Conservation (phyloP, 2,888 invertebrate genomes). For the Helleia helle region DNA sequence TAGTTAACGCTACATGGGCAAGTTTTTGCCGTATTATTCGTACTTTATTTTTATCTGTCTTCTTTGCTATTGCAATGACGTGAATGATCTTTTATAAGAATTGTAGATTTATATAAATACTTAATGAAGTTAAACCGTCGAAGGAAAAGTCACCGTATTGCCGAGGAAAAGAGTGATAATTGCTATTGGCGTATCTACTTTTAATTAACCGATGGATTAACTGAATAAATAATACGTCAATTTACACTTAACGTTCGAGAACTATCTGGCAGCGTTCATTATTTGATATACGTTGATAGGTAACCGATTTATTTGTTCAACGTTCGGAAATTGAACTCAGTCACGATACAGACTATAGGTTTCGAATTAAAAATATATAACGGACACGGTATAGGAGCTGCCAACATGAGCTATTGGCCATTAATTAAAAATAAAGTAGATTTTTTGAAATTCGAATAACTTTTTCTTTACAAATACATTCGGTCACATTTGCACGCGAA, state of each 20-base stretch:
- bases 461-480: constrained; percentile 17
- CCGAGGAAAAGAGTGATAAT: constrained; percentile 49
- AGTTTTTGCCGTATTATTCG: constrained; percentile 15
- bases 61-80: constrained; percentile 22
- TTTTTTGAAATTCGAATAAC: constrained; percentile 20
- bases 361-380: constrained; percentile 23
- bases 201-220: constrained; percentile 57
- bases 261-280: constrained; percentile 25
- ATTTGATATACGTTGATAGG: constrained; percentile 42
- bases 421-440: constrained; percentile 21
- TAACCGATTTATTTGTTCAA: constrained; percentile 41
- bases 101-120: constrained; percentile 11
- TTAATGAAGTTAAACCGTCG: neutral
- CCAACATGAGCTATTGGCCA: constrained; percentile 15
- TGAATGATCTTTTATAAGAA: constrained; percentile 15
- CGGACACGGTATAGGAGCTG: constrained; percentile 17
- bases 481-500: constrained; percentile 20
- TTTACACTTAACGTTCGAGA: constrained; percentile 35
- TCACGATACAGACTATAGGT: constrained; percentile 29
- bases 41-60: constrained; percentile 22
- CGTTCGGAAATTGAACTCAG: constrained; percentile 29
- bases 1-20: neutral
- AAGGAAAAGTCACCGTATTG: constrained; percentile 31
- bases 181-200: constrained; percentile 42
- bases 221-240: constrained; percentile 49